Percentiles rank a stretch among this genome's conserved stretches.
Conservation (phyloP, 2,888 invertebrate species). For the Axea sp. region DNA sequence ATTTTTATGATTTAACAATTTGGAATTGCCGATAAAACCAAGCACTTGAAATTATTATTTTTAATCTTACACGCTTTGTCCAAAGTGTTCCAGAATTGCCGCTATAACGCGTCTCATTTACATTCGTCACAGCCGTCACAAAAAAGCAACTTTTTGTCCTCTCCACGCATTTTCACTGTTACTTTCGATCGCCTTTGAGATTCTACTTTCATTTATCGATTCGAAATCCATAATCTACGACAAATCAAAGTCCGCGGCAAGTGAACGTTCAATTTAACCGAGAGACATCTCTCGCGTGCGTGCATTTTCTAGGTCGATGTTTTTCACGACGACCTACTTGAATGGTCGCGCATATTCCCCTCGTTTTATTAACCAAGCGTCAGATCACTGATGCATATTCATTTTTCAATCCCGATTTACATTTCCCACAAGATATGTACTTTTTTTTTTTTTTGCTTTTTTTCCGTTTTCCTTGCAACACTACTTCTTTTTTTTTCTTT, state of each 20-base stretch:
- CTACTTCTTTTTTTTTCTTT: slow-evolving; percentile 9
- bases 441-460: slow-evolving; percentile 3
- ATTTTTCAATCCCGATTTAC: slow-evolving; percentile 17
- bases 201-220: slow-evolving; percentile 56
- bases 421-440: slow-evolving; percentile 1
- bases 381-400: no score
- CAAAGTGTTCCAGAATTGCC: no score
- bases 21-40: no score
- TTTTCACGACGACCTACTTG: slow-evolving; percentile 38
- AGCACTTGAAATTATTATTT: no score
- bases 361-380: no score
- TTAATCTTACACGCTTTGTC: no score
- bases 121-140: slow-evolving; percentile 18
- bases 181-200: slow-evolving; percentile 42
- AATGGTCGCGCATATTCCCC: no score
- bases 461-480: no score
- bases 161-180: slow-evolving; percentile 37
- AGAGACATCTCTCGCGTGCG: slow-evolving; percentile 41
- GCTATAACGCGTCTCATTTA: no score
- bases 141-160: slow-evolving; percentile 19
- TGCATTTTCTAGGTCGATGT: slow-evolving; percentile 48
- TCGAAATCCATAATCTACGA: slow-evolving; percentile 57
- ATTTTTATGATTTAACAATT: no score
- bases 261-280: slow-evolving; percentile 37
- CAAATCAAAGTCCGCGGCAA: slow-evolving; percentile 40